These are phyloP conservation scores for Marronus borbonicus DNA, from an alignment of 2,888 invertebrate species.

Conservation along the genomic window DNA sequence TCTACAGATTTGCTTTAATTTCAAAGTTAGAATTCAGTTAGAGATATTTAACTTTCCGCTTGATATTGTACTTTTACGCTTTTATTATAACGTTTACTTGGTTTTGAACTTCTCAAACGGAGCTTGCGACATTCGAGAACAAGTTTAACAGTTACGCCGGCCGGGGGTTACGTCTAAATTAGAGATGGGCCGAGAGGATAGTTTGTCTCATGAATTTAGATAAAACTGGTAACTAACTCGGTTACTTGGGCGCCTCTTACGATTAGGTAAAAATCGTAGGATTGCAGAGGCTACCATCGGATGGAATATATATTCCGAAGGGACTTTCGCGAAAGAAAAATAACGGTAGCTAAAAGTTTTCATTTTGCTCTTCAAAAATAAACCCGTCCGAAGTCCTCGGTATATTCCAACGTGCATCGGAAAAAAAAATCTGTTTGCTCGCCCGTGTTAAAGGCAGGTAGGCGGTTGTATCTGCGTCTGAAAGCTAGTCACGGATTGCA, in stretches of 20 bases:
- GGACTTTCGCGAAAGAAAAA: no score
- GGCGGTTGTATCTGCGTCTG: neutral
- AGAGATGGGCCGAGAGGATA: neutral
- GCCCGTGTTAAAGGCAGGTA: neutral
- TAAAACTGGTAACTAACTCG: slow-evolving; percentile 10
- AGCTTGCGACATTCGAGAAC: neutral
- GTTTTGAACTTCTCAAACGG: slow-evolving; percentile 4
- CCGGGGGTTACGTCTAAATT: neutral
- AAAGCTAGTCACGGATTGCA: neutral
- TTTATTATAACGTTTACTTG: slow-evolving; percentile 7
- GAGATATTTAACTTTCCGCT: no score
- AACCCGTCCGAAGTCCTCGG: no score
- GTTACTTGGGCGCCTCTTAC: neutral
- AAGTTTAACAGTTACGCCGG: neutral
- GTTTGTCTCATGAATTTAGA: slow-evolving; percentile 20
- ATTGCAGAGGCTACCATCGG: no score
- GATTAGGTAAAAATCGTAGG: no score
- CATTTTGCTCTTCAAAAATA: no score
- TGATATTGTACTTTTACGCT: neutral
- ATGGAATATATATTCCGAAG: no score
- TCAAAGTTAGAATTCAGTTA: no score
- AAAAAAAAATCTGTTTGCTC: no score
- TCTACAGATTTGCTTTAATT: no score
- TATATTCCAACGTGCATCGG: no score
- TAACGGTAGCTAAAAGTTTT: no score